Evolutionary conservation across 2,797 vertebrate species (phyloP).

Genomic region (Sciurus vulgaris): DNA sequence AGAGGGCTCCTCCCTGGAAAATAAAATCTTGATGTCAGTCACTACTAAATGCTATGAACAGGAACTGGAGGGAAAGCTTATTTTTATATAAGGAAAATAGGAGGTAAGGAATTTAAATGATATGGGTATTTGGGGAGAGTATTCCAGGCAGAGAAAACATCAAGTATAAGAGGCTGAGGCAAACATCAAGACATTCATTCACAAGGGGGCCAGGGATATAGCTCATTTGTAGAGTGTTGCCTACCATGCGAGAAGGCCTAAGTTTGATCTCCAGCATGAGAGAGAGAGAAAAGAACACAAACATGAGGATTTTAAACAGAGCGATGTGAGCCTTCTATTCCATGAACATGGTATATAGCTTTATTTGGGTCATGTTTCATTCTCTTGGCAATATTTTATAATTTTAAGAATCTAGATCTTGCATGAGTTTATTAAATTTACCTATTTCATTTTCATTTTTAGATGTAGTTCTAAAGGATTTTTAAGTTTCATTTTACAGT

Average conservation of each 20-base stretch:
- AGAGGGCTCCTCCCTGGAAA: not conserved
- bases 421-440: not conserved
- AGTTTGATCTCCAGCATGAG: too few species aligned
- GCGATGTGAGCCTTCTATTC: not conserved
- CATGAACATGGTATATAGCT: not conserved
- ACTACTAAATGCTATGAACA: not conserved
- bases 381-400: too few species aligned
- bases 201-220: not conserved
- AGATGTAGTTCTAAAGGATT: not conserved
- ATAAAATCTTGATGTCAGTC: not conserved
- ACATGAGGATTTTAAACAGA: not conserved
- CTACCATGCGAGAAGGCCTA: too few species aligned
- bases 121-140: not conserved
- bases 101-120: not conserved
- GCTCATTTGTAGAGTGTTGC: too few species aligned
- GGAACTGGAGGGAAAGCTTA: not conserved
- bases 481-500: not conserved
- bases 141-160: not conserved
- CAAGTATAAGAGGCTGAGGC: not conserved
- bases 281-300: too few species aligned
- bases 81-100: not conserved
- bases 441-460: slow-evolving; percentile 31
- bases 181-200: not conserved
- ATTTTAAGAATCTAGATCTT: not conserved
- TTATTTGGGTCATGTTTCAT: too few species aligned